Percentiles rank a stretch among this genome's conserved stretches.
Evolutionary conservation across 2,113 vertebrate genomes (phyloP).

Genomic region (Solenodon paradoxus): DNA sequence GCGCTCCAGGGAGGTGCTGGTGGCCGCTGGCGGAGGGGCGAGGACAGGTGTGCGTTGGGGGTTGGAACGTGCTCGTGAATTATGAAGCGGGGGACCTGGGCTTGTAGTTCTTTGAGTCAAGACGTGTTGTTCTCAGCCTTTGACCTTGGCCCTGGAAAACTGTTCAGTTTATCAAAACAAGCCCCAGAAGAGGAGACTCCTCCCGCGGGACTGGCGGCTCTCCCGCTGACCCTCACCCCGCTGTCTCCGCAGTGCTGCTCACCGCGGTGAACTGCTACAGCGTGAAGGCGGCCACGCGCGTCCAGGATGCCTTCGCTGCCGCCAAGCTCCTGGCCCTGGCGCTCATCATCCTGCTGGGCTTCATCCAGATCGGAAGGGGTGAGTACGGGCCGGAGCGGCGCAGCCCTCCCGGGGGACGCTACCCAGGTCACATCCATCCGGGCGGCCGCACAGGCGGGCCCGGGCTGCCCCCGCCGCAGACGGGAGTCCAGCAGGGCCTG

Average conservation of each 20-base stretch:
- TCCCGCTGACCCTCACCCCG: background rate
- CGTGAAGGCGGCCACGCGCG: conserved; percentile 94
- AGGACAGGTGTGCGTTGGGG: too few species aligned
- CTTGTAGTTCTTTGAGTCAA: background rate
- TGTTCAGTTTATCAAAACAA: background rate
- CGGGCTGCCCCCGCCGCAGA: too few species aligned
- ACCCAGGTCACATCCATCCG: too few species aligned
- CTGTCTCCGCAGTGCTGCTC: conserved; percentile 87
- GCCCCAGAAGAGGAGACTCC: background rate
- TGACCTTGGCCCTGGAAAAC: background rate
- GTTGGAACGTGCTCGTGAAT: too few species aligned
- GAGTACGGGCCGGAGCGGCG: conserved; percentile 40
- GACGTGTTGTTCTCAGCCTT: background rate
- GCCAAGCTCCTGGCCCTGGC: conserved; percentile 93
- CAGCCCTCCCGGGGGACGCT: too few species aligned
- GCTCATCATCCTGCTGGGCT: conserved; percentile 96
- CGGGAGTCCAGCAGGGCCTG: too few species aligned
- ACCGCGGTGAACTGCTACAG: conserved; percentile 98
- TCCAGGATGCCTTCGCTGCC: conserved; percentile 94
- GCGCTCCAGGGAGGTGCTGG: too few species aligned
- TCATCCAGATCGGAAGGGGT: conserved; percentile 94
- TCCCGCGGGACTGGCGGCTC: background rate
- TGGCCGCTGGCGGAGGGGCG: too few species aligned
- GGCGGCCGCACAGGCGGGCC: too few species aligned
- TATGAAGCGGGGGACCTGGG: background rate